Conservation (phyloP, 2,113 vertebrate species). For the Hippolais icterina region DNA sequence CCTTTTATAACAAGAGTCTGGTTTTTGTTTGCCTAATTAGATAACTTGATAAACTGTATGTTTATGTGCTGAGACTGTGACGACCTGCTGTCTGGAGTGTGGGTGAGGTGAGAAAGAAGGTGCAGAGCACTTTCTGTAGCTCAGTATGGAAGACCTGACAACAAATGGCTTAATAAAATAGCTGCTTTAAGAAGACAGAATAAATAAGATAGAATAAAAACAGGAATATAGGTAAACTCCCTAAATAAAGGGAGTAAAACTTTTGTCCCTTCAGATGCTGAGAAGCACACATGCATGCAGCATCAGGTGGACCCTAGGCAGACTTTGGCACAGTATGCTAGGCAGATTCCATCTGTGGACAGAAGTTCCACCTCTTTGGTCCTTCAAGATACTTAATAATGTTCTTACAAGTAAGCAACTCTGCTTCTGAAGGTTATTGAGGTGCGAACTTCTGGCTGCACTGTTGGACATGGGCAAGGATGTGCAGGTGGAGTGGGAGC, state of each 20-base stretch:
- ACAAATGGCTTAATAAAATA: not conserved
- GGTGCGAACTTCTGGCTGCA: not conserved
- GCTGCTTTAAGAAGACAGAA: not conserved
- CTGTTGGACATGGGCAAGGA: not conserved
- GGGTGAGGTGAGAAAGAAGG: not conserved
- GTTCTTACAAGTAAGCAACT: not conserved
- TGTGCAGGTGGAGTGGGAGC: not conserved
- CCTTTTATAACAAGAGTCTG: not conserved
- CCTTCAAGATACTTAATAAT: not conserved
- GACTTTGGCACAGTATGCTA: not conserved
- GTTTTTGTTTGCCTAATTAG: not conserved
- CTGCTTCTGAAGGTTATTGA: not conserved
- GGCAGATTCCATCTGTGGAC: not conserved
- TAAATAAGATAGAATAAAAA: not conserved
- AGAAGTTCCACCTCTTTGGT: not conserved
- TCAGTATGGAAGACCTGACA: not conserved
- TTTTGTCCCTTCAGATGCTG: not conserved
- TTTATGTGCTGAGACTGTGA: not conserved
- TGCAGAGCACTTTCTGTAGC: not conserved
- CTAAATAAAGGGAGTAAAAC: not conserved
- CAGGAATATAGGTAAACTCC: not conserved
- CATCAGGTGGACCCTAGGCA: not conserved
- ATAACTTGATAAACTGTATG: not conserved
- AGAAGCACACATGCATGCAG: not conserved
- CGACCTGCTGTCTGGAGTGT: not conserved